Evolutionary conservation across 1,140 invertebrate species (phyloP).

Genomic region (Acyrthosiphon pisum): DNA sequence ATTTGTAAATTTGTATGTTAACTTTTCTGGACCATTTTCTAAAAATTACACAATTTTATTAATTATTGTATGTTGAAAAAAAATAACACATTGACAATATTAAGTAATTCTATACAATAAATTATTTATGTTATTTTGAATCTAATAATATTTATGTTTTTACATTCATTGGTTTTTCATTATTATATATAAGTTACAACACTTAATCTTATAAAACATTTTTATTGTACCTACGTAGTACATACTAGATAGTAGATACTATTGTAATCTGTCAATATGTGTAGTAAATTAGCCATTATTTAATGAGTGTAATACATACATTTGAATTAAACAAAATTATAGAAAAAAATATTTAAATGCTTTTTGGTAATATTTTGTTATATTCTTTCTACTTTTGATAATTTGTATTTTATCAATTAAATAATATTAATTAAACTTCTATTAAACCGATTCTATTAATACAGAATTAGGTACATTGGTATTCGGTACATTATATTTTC

Average conservation of each 20-base stretch:
- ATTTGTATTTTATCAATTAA: background rate
- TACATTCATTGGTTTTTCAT: too few relatives aligned
- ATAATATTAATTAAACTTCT: background rate
- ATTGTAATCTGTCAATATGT: background rate
- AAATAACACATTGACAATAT: background rate
- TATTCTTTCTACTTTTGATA: background rate
- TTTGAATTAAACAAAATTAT: background rate
- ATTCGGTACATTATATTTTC: too few relatives aligned
- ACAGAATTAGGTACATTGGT: too few relatives aligned
- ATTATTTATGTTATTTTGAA: background rate
- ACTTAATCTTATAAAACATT: background rate
- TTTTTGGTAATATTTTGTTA: background rate
- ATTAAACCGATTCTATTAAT: too few relatives aligned
- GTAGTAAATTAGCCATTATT: background rate
- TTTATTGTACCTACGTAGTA: too few relatives aligned
- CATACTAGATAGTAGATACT: background rate
- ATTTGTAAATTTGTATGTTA: background rate
- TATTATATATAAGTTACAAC: background rate
- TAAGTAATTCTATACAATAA: background rate
- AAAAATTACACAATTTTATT: background rate
- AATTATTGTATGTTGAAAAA: background rate
- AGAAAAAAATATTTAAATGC: too few relatives aligned
- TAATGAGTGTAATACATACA: background rate
- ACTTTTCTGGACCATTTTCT: constrained; percentile 31
- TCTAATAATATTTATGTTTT: background rate